These are phyloP conservation scores for Pharmacophagus antenor DNA, from an alignment of 2,888 invertebrate species.

Conservation along the genomic window DNA sequence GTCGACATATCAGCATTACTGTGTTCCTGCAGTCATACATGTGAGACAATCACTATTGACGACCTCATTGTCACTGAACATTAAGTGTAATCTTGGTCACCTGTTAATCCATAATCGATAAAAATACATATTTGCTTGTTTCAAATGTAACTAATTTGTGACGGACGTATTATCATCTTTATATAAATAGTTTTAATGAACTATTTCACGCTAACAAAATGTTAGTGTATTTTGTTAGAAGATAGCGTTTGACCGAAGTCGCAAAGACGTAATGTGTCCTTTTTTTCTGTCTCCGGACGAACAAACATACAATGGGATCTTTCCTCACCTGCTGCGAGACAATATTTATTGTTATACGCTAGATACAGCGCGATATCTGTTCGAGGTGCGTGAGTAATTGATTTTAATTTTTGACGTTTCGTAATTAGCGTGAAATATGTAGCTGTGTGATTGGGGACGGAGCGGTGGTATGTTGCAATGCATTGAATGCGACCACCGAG, in stretches of 20 bases:
- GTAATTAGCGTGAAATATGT: no score
- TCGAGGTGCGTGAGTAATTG: conserved; percentile 56
- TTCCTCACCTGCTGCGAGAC: conserved; percentile 69
- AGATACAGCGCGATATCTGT: conserved; percentile 40
- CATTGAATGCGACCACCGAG: no score
- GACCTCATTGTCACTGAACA: no score
- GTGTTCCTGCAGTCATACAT: no score
- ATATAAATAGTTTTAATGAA: conserved; percentile 42
- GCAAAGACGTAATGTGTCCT: conserved; percentile 67
- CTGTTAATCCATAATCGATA: no score
- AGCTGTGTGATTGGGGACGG: no score
- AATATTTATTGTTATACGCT: conserved; percentile 69
- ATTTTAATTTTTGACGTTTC: conserved; percentile 69
- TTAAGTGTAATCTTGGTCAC: no score
- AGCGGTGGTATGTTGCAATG: no score
- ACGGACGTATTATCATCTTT: conserved; percentile 43
- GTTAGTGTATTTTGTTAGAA: conserved; percentile 69
- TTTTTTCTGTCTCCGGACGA: conserved; percentile 50
- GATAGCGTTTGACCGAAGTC: conserved; percentile 75
- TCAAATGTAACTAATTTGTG: no score
- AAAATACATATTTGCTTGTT: no score
- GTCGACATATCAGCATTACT: no score
- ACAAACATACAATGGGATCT: conserved; percentile 49
- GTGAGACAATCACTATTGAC: no score
- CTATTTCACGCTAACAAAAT: conserved; percentile 73